These are phyloP conservation scores for Hydraecia micacea DNA, from an alignment of 2,888 invertebrate species.

Conservation along the genomic window DNA sequence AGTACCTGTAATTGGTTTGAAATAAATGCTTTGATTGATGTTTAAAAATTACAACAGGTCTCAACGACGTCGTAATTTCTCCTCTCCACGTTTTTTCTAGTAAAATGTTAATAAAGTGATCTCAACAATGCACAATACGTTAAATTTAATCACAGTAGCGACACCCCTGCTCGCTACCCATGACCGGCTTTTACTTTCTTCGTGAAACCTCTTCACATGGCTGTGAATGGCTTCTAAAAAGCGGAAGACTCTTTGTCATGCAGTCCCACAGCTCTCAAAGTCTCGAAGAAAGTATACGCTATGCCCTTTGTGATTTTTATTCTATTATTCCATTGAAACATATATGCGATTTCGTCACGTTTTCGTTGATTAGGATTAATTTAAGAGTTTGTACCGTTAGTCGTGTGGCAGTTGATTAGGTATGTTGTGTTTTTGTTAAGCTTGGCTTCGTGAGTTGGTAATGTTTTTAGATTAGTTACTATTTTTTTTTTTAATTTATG, in stretches of 20 bases:
- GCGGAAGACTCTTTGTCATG: constrained; percentile 82
- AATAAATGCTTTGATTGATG: background rate
- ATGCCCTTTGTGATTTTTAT: constrained; percentile 63
- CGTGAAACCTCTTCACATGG: constrained; percentile 87
- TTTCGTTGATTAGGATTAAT: constrained; percentile 37
- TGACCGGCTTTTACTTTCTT: constrained; percentile 89
- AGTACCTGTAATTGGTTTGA: background rate
- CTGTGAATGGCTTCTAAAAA: constrained; percentile 83
- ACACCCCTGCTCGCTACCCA: constrained; percentile 61
- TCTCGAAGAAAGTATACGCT: constrained; percentile 77
- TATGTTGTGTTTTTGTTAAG: background rate
- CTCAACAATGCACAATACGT: constrained; percentile 53
- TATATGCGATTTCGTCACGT: constrained; percentile 51
- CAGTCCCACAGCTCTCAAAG: constrained; percentile 84
- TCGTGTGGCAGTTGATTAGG: background rate
- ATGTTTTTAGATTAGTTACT: constrained; percentile 1
- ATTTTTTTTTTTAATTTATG: background rate
- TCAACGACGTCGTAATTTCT: constrained; percentile 21
- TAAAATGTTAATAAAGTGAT: constrained; percentile 39
- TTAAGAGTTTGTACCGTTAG: background rate
- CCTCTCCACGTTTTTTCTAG: constrained; percentile 21
- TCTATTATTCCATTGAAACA: constrained; percentile 54
- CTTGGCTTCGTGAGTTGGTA: background rate
- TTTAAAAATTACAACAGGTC: background rate
- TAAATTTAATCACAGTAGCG: constrained; percentile 42